phyloP scores from a whole-genome alignment of 2,113 vertebrate species.

The Ophiodon elongatus region DNA sequence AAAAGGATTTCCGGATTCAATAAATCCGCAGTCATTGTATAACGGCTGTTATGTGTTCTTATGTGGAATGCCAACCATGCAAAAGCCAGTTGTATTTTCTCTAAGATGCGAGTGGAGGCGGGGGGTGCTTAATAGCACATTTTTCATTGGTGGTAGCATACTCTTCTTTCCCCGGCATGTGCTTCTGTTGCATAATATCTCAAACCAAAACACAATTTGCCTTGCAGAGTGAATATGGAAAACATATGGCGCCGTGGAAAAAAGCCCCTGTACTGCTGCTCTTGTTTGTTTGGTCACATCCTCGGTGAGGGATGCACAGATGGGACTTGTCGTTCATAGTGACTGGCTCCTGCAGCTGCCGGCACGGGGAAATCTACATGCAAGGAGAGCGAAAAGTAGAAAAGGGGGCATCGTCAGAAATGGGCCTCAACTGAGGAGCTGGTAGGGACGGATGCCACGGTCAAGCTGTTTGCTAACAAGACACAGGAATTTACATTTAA shows the following conservation, averaged over 20 bases:
- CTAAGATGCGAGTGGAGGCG: slow-evolving; percentile 19
- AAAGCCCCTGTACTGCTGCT: neutral
- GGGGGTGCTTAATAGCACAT: slow-evolving; percentile 27
- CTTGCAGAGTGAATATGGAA: slow-evolving; percentile 18
- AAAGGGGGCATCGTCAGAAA: slow-evolving; percentile 3
- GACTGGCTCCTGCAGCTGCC: slow-evolving; percentile 40
- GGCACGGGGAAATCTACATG: neutral
- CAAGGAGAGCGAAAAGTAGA: neutral
- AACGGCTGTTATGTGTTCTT: neutral
- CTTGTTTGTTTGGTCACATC: slow-evolving; percentile 43
- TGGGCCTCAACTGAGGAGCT: slow-evolving; percentile 25
- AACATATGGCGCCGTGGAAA: slow-evolving; percentile 43
- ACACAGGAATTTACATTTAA: slow-evolving; percentile 35
- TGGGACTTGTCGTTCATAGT: slow-evolving; percentile 34
- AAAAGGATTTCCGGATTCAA: slow-evolving; percentile 1
- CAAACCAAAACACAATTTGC: slow-evolving; percentile 39
- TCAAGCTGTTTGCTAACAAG: slow-evolving; percentile 58
- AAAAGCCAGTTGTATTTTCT: slow-evolving; percentile 34
- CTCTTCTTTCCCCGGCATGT: slow-evolving; percentile 11
- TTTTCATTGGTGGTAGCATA: slow-evolving; percentile 37
- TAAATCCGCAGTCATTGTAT: neutral
- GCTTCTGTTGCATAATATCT: slow-evolving; percentile 55
- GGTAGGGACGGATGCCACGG: slow-evolving; percentile 39
- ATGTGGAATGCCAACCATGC: slow-evolving; percentile 48
- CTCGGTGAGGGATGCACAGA: slow-evolving; percentile 31